Conservation (phyloP, 2,888 invertebrate species). For the Pharmacophagus antenor region DNA sequence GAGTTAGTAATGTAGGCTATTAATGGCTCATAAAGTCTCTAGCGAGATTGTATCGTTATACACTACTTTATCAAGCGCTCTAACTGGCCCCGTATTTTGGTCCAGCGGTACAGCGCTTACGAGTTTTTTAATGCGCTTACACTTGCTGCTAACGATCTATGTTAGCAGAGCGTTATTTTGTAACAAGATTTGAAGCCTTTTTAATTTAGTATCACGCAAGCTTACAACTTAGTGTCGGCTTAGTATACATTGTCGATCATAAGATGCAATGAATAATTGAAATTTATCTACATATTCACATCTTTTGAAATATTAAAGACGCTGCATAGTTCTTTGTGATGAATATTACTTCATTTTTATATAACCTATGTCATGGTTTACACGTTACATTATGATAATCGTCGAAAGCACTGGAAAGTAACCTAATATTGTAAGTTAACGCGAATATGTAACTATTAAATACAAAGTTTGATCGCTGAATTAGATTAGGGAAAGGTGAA, state of each 20-base stretch:
- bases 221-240: neutral
- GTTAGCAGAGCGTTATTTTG: neutral
- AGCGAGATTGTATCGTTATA: constrained; percentile 37
- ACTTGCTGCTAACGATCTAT: constrained; percentile 14
- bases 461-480: constrained; percentile 25
- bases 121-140: constrained; percentile 25
- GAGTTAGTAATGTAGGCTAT: constrained; percentile 39
- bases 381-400: neutral
- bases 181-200: neutral
- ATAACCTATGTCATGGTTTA: too few relatives aligned
- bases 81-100: constrained; percentile 21
- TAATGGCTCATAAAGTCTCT: constrained; percentile 42
- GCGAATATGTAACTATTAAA: constrained; percentile 25
- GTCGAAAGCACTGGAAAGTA: neutral
- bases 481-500: constrained; percentile 31
- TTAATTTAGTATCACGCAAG: neutral
- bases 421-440: constrained; percentile 5
- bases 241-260: neutral
- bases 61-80: constrained; percentile 21
- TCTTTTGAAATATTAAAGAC: too few relatives aligned
- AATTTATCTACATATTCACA: neutral
- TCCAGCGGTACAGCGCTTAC: constrained; percentile 23
- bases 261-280: neutral
- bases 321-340: too few relatives aligned
- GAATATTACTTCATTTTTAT: too few relatives aligned